Percentiles rank a stretch among this genome's conserved stretches.
Evolutionary conservation across 2,113 vertebrate species (phyloP).

Genomic region (Scopus umbretta): DNA sequence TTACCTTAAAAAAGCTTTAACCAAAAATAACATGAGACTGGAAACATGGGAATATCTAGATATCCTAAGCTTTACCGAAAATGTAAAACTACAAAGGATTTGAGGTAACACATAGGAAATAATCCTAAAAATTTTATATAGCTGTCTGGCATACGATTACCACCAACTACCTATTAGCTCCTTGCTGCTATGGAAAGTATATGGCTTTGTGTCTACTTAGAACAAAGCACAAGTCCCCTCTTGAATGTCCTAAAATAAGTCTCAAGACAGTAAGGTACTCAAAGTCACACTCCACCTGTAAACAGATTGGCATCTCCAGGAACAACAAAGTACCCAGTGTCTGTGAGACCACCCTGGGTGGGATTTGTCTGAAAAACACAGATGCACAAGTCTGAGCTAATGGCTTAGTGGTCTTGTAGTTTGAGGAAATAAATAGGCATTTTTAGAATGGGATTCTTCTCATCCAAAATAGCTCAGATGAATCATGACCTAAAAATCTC

Average conservation of each 20-base stretch:
- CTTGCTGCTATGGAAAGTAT: background rate
- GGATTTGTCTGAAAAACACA: background rate
- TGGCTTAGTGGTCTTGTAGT: background rate
- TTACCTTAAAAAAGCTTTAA: background rate
- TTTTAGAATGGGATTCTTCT: background rate
- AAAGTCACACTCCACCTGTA: background rate
- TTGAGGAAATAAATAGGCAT: background rate
- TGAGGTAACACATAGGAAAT: background rate
- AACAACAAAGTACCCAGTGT: background rate
- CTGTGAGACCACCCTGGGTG: background rate
- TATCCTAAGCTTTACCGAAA: background rate
- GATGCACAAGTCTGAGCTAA: background rate
- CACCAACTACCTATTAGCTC: background rate
- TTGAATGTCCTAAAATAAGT: background rate
- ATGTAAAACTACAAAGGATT: background rate
- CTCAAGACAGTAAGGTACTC: background rate
- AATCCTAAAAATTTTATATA: background rate
- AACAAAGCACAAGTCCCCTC: background rate
- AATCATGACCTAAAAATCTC: background rate
- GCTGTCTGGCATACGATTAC: background rate
- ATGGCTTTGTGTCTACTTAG: background rate
- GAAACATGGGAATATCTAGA: background rate
- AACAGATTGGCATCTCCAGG: background rate
- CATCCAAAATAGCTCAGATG: background rate
- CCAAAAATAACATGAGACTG: background rate